Base-by-base conservation (phyloP, 1,140 invertebrate species). In the Drosophila santomea region DNA sequence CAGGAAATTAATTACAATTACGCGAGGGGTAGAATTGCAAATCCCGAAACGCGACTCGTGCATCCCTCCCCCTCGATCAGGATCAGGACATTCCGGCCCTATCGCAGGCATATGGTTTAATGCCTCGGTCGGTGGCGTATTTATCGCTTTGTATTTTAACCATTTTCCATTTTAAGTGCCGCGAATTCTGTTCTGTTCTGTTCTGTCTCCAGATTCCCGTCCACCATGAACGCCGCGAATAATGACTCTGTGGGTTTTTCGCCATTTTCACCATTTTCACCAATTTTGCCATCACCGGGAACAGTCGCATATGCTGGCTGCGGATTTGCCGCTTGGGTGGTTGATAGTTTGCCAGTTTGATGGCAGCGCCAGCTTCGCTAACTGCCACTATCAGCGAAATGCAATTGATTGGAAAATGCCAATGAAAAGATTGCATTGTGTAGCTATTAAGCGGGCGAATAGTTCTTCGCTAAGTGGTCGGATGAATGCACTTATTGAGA, bases 1-100 rank as follows among this genome's bases (percentile, higher is more conserved):
- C 84, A 88, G 83, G 83, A 88, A 88, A 88, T 88, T 88, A 89
- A 88, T 88, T 88, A 88, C 83, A 88, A 88, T 88, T 84, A 88
- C 84, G 80, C 76, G 59, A 66, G 47, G 47, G 60, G 36, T 50
- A 62, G 66, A 64, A 64, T 58, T 38, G 39, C 47, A 32, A 38
- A 14, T 41, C 51, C 48, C 20, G 41, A 41, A 36, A 23, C 12
- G 50, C 15, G 41, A 43, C 32, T 1, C 28, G 28, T 32, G 28
- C 28, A 50, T 35, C 44, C 67, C 77, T 52, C 71, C 68, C 45
- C 59, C 51, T 63, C 51, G 71, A 63, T 55, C 51, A 64, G 61
- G 71, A 63, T 55, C 51, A 64, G 61, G 55, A 59, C 54, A 28
- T 38, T 57, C 63, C 38, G 59, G 51, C 41, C 28, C 51, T 43